Evolutionary conservation across 2,797 vertebrate species (phyloP).

Genomic region (Tokudaia tokunoshimensis): DNA sequence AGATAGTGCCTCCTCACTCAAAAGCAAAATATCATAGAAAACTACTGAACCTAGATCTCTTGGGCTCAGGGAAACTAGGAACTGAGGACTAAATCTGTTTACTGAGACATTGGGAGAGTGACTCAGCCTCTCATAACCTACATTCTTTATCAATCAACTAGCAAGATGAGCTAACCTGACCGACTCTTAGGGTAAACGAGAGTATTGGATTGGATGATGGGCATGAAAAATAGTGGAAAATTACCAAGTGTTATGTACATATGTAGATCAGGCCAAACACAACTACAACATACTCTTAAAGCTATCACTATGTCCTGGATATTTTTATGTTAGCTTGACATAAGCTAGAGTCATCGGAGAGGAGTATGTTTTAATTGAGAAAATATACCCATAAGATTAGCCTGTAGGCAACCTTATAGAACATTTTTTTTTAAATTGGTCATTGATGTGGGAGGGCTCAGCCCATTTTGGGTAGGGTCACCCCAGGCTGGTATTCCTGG

Average conservation of each 20-base stretch:
- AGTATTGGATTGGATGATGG: neutral
- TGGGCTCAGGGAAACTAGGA: neutral
- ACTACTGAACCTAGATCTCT: neutral
- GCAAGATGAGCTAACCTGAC: neutral
- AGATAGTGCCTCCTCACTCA: neutral
- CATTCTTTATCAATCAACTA: conserved; percentile 6
- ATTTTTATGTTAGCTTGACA: neutral
- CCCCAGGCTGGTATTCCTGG: no score
- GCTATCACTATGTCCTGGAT: neutral
- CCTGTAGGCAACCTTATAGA: neutral
- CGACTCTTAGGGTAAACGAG: neutral
- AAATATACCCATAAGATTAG: neutral
- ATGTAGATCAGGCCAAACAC: neutral
- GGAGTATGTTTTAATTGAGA: neutral
- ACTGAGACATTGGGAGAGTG: conserved; percentile 39
- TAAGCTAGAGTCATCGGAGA: neutral
- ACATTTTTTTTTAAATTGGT: neutral
- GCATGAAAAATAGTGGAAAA: neutral
- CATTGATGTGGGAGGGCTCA: no score
- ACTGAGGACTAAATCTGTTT: conserved; percentile 27
- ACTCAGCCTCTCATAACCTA: neutral
- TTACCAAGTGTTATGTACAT: neutral
- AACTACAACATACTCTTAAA: neutral
- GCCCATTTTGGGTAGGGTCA: accelerated
- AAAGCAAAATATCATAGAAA: neutral